Conservation (phyloP, 2,797 vertebrate genomes). For the Danio aesculapii region DNA sequence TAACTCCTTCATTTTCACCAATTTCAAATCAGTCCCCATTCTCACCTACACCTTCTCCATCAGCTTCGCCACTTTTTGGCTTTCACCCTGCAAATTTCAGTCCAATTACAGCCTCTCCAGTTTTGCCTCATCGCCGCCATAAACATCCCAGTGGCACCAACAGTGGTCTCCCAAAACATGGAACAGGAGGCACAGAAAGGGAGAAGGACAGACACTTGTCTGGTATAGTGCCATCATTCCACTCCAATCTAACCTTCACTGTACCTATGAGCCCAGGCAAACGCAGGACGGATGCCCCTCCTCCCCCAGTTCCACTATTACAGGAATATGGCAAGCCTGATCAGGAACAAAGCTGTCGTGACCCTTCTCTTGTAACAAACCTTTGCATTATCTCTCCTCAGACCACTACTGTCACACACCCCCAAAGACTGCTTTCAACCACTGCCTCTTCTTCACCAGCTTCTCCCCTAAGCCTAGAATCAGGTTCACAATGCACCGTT, state of each 20-base stretch:
- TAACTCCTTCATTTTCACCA: conserved; percentile 90
- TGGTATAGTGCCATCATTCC: conserved; percentile 84
- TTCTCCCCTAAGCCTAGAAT: conserved; percentile 83
- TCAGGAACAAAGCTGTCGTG: conserved; percentile 72
- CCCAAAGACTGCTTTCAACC: conserved; percentile 76
- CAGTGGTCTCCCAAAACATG: conserved; percentile 74
- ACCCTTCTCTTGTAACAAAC: conserved; percentile 71
- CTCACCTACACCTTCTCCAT: conserved; percentile 89
- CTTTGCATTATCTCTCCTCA: conserved; percentile 84
- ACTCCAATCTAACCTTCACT: conserved; percentile 89
- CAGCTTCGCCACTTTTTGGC: conserved; percentile 90
- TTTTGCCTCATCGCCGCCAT: conserved; percentile 83
- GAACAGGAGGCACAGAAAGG: conserved; percentile 76
- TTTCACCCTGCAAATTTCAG: conserved; percentile 93
- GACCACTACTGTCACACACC: conserved; percentile 75
- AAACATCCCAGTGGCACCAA: conserved; percentile 87
- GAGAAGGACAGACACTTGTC: conserved; percentile 85
- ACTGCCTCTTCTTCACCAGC: conserved; percentile 83
- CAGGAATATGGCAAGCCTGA: conserved; percentile 84
- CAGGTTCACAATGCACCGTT: conserved; percentile 81
- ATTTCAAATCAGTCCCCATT: conserved; percentile 94
- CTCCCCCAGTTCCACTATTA: conserved; percentile 75
- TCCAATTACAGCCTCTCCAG: conserved; percentile 87
- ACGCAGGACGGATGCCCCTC: conserved; percentile 83
- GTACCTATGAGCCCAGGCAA: conserved; percentile 92